phyloP scores from a whole-genome alignment of 1,140 invertebrate species.

The Sminthurinus signatus region DNA sequence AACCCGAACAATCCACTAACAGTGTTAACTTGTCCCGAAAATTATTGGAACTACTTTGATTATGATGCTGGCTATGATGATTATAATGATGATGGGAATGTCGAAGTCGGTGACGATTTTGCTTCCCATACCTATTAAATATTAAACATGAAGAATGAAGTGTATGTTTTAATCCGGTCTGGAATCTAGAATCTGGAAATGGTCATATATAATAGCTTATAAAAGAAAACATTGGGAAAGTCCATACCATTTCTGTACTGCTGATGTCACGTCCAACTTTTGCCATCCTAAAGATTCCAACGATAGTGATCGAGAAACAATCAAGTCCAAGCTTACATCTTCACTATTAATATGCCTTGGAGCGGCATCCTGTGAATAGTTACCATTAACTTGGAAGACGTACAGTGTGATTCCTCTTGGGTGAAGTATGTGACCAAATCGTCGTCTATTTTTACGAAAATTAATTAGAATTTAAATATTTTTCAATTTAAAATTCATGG shows the following conservation, averaged over 20 bases:
- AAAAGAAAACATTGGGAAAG: too few relatives aligned
- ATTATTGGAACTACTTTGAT: constrained; percentile 29
- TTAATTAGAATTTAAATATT: too few relatives aligned
- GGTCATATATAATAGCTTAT: too few relatives aligned
- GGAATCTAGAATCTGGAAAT: too few relatives aligned
- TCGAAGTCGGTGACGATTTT: constrained; percentile 33
- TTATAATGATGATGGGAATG: constrained; percentile 40
- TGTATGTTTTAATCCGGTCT: too few relatives aligned
- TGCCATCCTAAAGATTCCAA: constrained; percentile 70
- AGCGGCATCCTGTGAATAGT: constrained; percentile 25
- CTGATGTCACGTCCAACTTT: constrained; percentile 71
- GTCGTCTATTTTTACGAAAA: constrained; percentile 2
- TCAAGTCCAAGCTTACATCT: constrained; percentile 43
- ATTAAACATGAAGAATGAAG: too few relatives aligned
- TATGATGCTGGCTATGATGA: background rate
- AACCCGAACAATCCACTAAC: constrained; percentile 74
- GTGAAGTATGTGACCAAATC: constrained; percentile 44
- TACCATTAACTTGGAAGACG: constrained; percentile 40
- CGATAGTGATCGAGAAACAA: constrained; percentile 59
- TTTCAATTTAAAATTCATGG: too few relatives aligned
- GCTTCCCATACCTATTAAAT: too few relatives aligned
- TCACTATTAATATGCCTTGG: constrained; percentile 31
- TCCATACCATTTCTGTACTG: constrained; percentile 66
- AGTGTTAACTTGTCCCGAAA: constrained; percentile 59
- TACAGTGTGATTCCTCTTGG: constrained; percentile 34